Percentiles rank a stretch among this genome's conserved stretches.
phyloP scores from a whole-genome alignment of 2,113 vertebrate genomes.

The Rhagologus leucostigma region DNA sequence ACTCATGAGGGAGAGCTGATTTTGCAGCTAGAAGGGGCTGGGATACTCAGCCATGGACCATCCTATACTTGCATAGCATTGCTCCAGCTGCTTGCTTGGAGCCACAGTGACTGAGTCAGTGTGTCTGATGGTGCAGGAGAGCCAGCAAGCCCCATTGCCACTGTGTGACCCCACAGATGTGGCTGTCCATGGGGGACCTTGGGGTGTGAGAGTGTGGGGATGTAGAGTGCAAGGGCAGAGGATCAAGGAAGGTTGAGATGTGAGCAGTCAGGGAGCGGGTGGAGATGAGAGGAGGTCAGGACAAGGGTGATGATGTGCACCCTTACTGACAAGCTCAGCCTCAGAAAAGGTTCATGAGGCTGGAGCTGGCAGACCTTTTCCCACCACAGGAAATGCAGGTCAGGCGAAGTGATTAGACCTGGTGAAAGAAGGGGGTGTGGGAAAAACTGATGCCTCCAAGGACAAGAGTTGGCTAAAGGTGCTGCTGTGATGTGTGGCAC shows the following conservation, averaged over 20 bases:
- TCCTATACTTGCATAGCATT: not conserved
- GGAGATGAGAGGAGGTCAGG: not conserved
- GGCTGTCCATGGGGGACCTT: accelerated
- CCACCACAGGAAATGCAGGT: not conserved
- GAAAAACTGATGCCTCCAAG: not conserved
- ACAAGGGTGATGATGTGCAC: not conserved
- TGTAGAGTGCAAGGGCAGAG: not conserved
- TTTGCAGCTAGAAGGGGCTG: not conserved
- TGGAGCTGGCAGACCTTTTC: not conserved
- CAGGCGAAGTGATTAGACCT: not conserved
- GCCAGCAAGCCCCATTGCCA: not conserved
- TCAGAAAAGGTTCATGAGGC: not conserved
- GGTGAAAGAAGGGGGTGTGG: not conserved
- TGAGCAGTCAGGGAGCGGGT: not conserved
- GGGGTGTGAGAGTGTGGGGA: not conserved
- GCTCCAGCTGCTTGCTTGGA: not conserved
- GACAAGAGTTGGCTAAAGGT: not conserved
- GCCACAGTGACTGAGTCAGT: not conserved
- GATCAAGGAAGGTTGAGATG: not conserved
- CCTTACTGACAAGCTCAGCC: not conserved
- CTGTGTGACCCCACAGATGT: accelerated
- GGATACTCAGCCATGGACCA: not conserved
- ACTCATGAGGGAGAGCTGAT: not conserved
- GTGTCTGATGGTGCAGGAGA: not conserved
- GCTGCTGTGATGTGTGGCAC: not conserved